phyloP scores from a whole-genome alignment of 1,140 invertebrate species.

The Phortica variegata region DNA sequence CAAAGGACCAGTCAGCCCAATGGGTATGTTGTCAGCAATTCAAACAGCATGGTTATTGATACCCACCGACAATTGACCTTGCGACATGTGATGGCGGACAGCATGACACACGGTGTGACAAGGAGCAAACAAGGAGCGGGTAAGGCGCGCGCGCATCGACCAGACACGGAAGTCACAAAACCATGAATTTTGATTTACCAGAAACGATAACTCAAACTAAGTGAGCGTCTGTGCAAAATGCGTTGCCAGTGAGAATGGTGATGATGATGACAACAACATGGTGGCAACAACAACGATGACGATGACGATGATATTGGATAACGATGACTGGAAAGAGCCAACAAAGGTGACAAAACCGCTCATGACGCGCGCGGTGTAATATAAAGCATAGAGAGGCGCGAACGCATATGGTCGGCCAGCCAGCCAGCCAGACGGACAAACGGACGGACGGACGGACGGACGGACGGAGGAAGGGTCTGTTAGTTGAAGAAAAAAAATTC shows the following conservation, averaged over 20 bases:
- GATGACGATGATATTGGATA: too few relatives aligned
- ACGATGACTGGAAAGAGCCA: too few relatives aligned
- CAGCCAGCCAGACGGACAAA: neutral
- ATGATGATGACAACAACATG: neutral
- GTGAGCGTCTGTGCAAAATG: too few relatives aligned
- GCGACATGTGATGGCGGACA: too few relatives aligned
- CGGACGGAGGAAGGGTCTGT: neutral
- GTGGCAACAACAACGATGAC: slow-evolving; percentile 14
- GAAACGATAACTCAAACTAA: neutral
- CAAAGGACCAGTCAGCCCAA: neutral
- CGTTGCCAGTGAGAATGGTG: too few relatives aligned
- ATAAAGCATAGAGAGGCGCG: neutral
- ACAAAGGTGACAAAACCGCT: too few relatives aligned
- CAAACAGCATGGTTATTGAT: slow-evolving; percentile 36
- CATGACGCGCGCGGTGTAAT: too few relatives aligned
- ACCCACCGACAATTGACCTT: slow-evolving; percentile 27
- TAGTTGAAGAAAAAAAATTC: neutral
- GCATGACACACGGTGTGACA: too few relatives aligned
- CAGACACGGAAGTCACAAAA: slow-evolving; percentile 34
- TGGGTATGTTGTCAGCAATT: neutral
- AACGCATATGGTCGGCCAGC: neutral
- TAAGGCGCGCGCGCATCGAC: slow-evolving; percentile 5
- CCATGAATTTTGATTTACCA: slow-evolving; percentile 55
- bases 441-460: neutral
- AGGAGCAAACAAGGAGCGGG: too few relatives aligned